Percentiles rank a stretch among this genome's conserved stretches.
Conservation (phyloP, 2,113 vertebrate genomes). For the Stegostoma tigrinum region DNA sequence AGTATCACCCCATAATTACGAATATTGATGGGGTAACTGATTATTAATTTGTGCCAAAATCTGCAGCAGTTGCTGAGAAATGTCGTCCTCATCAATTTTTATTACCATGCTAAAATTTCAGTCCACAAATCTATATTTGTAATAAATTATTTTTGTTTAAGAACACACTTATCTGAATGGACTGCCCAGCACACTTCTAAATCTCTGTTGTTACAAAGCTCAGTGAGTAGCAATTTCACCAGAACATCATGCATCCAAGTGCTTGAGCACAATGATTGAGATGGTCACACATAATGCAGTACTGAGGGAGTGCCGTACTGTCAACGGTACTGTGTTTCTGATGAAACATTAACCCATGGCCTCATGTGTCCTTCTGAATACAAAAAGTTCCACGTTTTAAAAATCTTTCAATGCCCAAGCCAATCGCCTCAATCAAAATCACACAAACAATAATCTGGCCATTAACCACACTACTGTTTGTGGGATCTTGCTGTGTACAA, state of each 20-base stretch:
- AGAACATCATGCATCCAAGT: not conserved
- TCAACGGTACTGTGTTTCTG: too few species aligned
- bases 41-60: not conserved
- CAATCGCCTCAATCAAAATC: not conserved
- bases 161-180: not conserved
- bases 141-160: not conserved
- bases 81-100: not conserved
- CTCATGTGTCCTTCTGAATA: not conserved
- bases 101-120: not conserved
- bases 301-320: not conserved
- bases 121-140: not conserved
- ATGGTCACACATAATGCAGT: not conserved
- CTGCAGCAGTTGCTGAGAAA: not conserved
- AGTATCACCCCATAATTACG: not conserved
- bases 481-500: not conserved
- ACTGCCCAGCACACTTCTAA: not conserved
- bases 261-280: not conserved
- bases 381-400: too few species aligned
- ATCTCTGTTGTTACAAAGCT: not conserved
- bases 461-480: not conserved
- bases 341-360: too few species aligned
- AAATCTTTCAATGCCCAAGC: too few species aligned
- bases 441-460: not conserved
- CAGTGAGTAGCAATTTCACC: not conserved
- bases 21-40: not conserved